Percentiles rank a stretch among this genome's conserved stretches.
phyloP scores from a whole-genome alignment of 1,140 invertebrate species.

The Acromyrmex heyeri region DNA sequence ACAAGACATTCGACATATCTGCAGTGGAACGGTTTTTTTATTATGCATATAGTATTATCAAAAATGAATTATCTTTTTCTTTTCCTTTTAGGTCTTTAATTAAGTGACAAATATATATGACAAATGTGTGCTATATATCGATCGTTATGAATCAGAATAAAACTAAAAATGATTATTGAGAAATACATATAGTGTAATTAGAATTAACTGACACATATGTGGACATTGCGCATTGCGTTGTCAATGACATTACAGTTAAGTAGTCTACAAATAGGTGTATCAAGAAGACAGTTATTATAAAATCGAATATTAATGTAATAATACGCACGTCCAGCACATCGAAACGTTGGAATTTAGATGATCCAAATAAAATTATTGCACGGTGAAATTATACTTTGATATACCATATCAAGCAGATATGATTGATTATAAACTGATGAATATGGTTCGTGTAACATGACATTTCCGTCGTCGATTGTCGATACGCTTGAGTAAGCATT shows the following conservation, averaged over 20 bases:
- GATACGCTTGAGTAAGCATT: conserved; percentile 21
- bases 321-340: background rate
- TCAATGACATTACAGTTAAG: background rate
- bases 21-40: background rate
- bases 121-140: too few relatives aligned
- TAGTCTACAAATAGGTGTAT: conserved; percentile 14
- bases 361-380: conserved; percentile 45
- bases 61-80: background rate
- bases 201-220: background rate
- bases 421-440: conserved; percentile 45
- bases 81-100: background rate
- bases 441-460: conserved; percentile 48
- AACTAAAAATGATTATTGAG: conserved; percentile 8
- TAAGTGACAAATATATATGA: background rate
- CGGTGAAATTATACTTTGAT: conserved; percentile 49
- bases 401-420: background rate
- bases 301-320: conserved; percentile 14
- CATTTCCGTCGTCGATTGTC: conserved; percentile 64
- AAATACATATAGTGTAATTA: conserved; percentile 1
- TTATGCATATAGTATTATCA: background rate
- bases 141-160: background rate
- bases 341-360: background rate
- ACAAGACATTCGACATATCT: background rate
- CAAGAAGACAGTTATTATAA: background rate
- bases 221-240: background rate